Evolutionary conservation across 2,888 invertebrate species (phyloP).

Genomic region (Agonopterix subpropinquella): DNA sequence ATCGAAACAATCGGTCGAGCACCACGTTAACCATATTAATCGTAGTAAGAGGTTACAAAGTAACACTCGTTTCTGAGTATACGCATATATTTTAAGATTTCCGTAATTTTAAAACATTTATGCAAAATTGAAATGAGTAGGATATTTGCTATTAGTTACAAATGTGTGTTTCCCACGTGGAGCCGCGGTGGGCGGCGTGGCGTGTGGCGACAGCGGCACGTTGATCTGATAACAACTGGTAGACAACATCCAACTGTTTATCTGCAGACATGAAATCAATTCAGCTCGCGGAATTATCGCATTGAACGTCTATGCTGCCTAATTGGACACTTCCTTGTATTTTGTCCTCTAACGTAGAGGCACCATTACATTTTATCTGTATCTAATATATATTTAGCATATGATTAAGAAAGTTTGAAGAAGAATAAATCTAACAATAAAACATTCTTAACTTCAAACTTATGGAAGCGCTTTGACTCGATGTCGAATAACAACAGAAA

Average conservation of each 20-base stretch:
- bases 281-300: slow-evolving; percentile 65
- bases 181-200: slow-evolving; percentile 43
- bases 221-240: slow-evolving; percentile 61
- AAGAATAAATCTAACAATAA: slow-evolving; percentile 20
- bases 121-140: too few species aligned
- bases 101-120: too few species aligned
- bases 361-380: too few species aligned
- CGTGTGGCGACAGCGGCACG: slow-evolving; percentile 52
- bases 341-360: too few species aligned
- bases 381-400: neutral
- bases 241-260: slow-evolving; percentile 63
- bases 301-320: slow-evolving; percentile 55
- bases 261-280: slow-evolving; percentile 64
- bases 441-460: slow-evolving; percentile 31
- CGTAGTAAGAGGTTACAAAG: too few species aligned
- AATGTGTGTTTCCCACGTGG: slow-evolving; percentile 47
- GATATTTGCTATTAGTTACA: neutral
- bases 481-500: slow-evolving; percentile 57
- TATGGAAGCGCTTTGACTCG: slow-evolving; percentile 44
- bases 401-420: too few species aligned
- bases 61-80: too few species aligned
- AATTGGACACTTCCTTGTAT: slow-evolving; percentile 58
- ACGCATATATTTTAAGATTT: too few species aligned
- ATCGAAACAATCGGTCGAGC: too few species aligned
- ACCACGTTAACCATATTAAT: too few species aligned